Evolutionary conservation across 1,140 invertebrate genomes (phyloP), one percentile per base, ranked within the genome.

Genomic region (Apis cerana): DNA sequence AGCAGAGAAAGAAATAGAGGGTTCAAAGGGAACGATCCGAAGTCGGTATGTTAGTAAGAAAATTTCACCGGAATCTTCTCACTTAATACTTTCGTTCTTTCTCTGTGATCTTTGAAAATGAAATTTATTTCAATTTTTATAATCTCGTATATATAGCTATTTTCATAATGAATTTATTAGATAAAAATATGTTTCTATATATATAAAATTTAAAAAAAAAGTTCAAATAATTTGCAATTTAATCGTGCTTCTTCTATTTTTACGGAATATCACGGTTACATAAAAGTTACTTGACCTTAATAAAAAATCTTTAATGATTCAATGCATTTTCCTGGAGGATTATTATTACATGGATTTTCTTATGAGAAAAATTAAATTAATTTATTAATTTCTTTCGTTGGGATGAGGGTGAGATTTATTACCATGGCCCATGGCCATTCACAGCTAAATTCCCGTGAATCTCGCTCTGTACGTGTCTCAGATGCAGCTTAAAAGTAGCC

Each of bases 361-460:
- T n/a, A 48, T 27, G 7, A 64, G n/a, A 33, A 27, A 52, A 61
- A 54, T 74, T 74, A n/a, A 72, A 56, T 52, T 65, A 48, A 80
- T 80, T 74, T 75, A 17, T 52, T 65, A 75, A 80, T 75, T 81
- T 75, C 70, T 61, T 68, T 61, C 54, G 59, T 17, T 43, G 59
- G n/a, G 48, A 23, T 10, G 62, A 43, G 68, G 54, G 0, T 17
- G 52, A 19, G 56, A 15, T 61, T 69, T 76, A 76, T 82, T 82
- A 69, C 13, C 23, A 54, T 52, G n/a, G 62, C 43, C 23, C 64
- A 68, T 64, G 62, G 68, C 21, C 78, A 48, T 80, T 72, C 68
- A 64, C 68, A 64, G 50, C n/a, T 52, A 52, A 70, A 78, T 59
- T 23, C 17, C 19, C 1, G 10, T n/a, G 13, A 15, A 65, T 64